phyloP scores from a whole-genome alignment of 2,888 invertebrate genomes.

The Philonicus albiceps region DNA sequence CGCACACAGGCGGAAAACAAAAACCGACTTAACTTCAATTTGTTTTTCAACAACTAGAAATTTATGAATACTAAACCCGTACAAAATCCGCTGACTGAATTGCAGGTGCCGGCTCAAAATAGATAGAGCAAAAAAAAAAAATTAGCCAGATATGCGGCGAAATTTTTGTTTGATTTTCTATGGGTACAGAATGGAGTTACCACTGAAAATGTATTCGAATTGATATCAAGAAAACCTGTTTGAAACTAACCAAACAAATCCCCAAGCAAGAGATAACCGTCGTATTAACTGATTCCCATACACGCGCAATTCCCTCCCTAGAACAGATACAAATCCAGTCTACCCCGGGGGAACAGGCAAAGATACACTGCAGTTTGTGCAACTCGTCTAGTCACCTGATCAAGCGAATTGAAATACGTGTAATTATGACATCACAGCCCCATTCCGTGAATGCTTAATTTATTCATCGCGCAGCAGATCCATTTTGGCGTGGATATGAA shows the following conservation, averaged over 20 bases:
- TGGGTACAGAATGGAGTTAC: neutral
- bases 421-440: neutral
- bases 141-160: too few relatives aligned
- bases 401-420: neutral
- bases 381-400: constrained; percentile 7
- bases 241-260: neutral
- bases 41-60: too few relatives aligned
- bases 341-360: neutral
- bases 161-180: too few relatives aligned
- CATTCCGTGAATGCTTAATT: neutral
- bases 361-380: neutral
- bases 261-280: neutral
- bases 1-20: too few relatives aligned
- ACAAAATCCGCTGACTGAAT: too few relatives aligned
- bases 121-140: too few relatives aligned
- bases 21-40: too few relatives aligned
- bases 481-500: neutral
- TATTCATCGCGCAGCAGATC: neutral
- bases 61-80: too few relatives aligned
- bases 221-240: neutral
- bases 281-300: neutral
- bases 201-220: neutral
- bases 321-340: too few relatives aligned
- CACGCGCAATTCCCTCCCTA: neutral
- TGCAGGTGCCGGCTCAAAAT: too few relatives aligned